A percentile compares a stretch with the other conserved stretches of the same genome.
phyloP scores from a whole-genome alignment of 2,797 vertebrate species.

The Champsocephalus gunnari region DNA sequence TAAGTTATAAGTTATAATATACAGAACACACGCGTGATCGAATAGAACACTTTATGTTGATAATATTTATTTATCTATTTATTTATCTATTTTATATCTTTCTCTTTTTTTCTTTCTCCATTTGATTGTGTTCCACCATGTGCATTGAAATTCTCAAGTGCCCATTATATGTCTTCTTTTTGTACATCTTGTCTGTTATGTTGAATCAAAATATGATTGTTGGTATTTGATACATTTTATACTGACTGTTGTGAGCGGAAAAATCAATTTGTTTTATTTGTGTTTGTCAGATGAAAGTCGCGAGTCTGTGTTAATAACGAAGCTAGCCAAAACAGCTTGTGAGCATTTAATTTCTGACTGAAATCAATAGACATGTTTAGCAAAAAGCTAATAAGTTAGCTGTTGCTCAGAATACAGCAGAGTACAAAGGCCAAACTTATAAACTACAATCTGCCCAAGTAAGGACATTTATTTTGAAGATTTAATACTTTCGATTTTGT shows the following conservation, averaged over 20 bases:
- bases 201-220: conserved; percentile 45
- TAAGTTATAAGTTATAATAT: conserved; percentile 1
- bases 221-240: conserved; percentile 36
- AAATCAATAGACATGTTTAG: background rate
- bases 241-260: conserved; percentile 24
- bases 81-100: conserved; percentile 21
- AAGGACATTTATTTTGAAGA: background rate
- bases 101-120: conserved; percentile 33
- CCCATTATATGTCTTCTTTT: conserved; percentile 57
- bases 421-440: background rate
- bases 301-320: background rate
- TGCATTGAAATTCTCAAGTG: conserved; percentile 76
- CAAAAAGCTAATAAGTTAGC: conserved; percentile 17
- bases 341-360: conserved; percentile 3
- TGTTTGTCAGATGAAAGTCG: conserved; percentile 11
- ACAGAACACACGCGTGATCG: background rate
- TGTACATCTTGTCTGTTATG: conserved; percentile 40
- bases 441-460: background rate
- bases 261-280: background rate
- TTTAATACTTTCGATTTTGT: background rate
- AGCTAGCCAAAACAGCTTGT: background rate
- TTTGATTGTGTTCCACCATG: conserved; percentile 74
- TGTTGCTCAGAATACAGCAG: background rate
- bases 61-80: conserved; percentile 29
- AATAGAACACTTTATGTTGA: background rate